Evolutionary conservation across 92 coral and sea anemone genomes (phyloP).

Genomic region (Porites divaricata): DNA sequence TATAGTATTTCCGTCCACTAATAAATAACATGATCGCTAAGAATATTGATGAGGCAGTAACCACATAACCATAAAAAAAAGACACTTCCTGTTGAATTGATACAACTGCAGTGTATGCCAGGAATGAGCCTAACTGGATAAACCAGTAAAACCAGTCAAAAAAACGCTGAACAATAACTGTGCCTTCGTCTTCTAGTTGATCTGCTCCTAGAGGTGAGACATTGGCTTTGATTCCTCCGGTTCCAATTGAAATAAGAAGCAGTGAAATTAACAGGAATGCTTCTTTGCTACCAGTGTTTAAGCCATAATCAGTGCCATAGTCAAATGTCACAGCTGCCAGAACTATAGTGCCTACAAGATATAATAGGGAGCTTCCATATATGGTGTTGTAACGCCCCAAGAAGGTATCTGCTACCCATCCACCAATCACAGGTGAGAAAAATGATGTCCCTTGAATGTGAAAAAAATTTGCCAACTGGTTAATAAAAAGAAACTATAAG

Average conservation of each 20-base stretch:
- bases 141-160: constrained; percentile 93
- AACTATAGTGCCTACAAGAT: constrained; percentile 67
- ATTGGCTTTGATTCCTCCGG: constrained; percentile 89
- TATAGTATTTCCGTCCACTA: constrained; percentile 63
- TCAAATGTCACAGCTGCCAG: constrained; percentile 68
- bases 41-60: constrained; percentile 61
- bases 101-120: constrained; percentile 80
- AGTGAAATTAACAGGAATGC: constrained; percentile 61
- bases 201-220: constrained; percentile 93
- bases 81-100: constrained; percentile 82
- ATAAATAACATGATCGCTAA: constrained; percentile 68
- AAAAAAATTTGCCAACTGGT: neutral
- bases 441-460: constrained; percentile 68
- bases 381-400: constrained; percentile 82
- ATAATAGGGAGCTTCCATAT: constrained; percentile 65
- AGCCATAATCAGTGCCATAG: constrained; percentile 27
- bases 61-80: constrained; percentile 78
- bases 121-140: constrained; percentile 69
- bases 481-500: neutral
- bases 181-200: constrained; percentile 58
- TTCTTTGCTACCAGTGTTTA: constrained; percentile 43
- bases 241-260: constrained; percentile 71
- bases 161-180: constrained; percentile 57
- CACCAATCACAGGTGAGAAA: constrained; percentile 83
- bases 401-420: constrained; percentile 83